A percentile compares a stretch with the other conserved stretches of the same genome.
These are phyloP conservation scores for Emydocephalus ijimae DNA, from an alignment of 2,113 vertebrate species.

Conservation along the genomic window DNA sequence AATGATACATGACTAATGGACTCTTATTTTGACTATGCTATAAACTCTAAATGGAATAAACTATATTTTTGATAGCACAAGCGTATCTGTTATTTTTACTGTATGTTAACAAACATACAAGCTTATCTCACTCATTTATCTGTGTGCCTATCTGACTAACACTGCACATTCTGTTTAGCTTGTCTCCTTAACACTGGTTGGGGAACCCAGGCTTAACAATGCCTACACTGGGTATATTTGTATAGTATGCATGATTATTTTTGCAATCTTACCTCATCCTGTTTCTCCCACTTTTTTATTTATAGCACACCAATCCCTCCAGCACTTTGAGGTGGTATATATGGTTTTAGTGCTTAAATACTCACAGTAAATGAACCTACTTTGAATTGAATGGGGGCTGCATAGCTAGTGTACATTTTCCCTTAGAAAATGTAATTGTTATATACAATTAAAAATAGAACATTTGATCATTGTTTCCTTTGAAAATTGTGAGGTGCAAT, in stretches of 20 bases:
- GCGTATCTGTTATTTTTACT: too few relatives aligned
- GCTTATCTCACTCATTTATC: too few relatives aligned
- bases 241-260: neutral
- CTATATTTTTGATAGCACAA: too few relatives aligned
- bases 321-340: neutral
- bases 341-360: neutral
- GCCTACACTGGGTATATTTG: neutral
- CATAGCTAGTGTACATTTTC: neutral
- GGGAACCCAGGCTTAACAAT: too few relatives aligned
- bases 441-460: conserved; percentile 6
- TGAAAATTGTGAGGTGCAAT: conserved; percentile 54
- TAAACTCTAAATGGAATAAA: too few relatives aligned
- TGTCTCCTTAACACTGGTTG: too few relatives aligned
- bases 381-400: neutral
- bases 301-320: neutral
- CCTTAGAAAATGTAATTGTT: conserved; percentile 10
- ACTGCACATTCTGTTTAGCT: too few relatives aligned
- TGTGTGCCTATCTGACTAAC: too few relatives aligned
- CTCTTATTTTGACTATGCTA: too few relatives aligned
- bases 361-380: neutral
- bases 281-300: neutral
- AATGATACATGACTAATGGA: too few relatives aligned
- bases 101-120: too few relatives aligned
- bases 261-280: neutral
- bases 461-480: conserved; percentile 42